Evolutionary conservation across 1,140 invertebrate species (phyloP), one percentile per base, ranked within the genome.

Genomic region (Cotesia vestalis): DNA sequence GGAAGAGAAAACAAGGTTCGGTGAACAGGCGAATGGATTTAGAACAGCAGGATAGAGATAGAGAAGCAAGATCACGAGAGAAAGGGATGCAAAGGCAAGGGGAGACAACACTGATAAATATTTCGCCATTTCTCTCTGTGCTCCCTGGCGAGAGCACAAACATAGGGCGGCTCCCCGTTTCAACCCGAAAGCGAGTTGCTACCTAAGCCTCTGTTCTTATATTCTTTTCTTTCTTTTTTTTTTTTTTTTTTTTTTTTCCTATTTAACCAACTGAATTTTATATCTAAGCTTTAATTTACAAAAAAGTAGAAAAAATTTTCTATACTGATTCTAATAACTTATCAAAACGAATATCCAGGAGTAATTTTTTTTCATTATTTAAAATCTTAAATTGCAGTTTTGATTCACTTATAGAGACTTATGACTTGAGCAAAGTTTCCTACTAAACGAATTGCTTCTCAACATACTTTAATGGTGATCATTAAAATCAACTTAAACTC

Each of bases 101-200:
- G 78, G 81, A 77, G 66, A 74, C 73, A 77, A 78, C 83, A 80
- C 84, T 86, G 85, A 87, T 87, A 87, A 87, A 87, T 87, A 87
- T 78, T 78, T 78, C 76, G 79, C 83, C 80, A 84, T 84, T 84
- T 84, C 83, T 84, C 83, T 84, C 80, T 81, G 80, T 83, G 78
- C 81, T 83, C 81, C 83, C 83, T 81, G 83, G 85, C 83, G 84
- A 85, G 84, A 85, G 83, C 84, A 83, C 84, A 86, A 87, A 87
- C 83, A 75, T 67, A 82, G 78, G 80, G 80, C 77, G 80, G 76
- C 78, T 80, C 75, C 78, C 75, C 76, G 78, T 79, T 80, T 78
- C 78, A 78, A 69, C 62, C 74, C 66, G 57, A 81, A 35, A 70
- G 60, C 69, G 69, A 71, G 72, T 75, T 80, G 80, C 80, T 79